These are phyloP conservation scores for Hofmannophila pseudospretella DNA, from an alignment of 2,888 invertebrate genomes.

Conservation along the genomic window DNA sequence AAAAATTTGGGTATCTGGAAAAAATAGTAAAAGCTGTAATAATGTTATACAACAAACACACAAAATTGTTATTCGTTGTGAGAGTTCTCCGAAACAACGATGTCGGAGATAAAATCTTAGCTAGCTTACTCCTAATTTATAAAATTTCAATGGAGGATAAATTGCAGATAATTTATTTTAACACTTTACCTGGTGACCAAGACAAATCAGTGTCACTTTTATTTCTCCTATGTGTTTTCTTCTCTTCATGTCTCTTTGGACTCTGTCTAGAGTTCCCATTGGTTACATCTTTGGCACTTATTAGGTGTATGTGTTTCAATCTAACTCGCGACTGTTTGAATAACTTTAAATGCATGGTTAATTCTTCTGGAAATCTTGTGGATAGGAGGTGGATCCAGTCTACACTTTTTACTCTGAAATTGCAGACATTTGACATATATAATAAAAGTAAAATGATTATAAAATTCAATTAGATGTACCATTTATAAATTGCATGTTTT, in stretches of 20 bases:
- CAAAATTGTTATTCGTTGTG: too few species aligned
- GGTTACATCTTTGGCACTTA: conserved; percentile 62
- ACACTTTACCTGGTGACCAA: conserved; percentile 81
- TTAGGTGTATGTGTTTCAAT: conserved; percentile 58
- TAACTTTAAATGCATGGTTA: conserved; percentile 91
- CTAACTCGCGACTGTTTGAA: conserved; percentile 87
- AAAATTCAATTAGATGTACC: too few species aligned
- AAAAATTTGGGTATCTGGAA: conserved; percentile 58
- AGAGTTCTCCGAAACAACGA: too few species aligned
- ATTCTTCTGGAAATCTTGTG: conserved; percentile 91
- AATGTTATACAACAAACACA: too few species aligned
- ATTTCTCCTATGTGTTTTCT: conserved; percentile 81
- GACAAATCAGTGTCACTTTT: conserved; percentile 85
- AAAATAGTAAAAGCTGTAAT: too few species aligned
- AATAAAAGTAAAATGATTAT: too few species aligned
- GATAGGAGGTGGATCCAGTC: conserved; percentile 95
- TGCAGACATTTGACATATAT: background rate
- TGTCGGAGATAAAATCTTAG: too few species aligned
- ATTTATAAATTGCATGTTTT: too few species aligned
- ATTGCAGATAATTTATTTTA: too few species aligned
- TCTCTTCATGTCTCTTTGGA: conserved; percentile 65
- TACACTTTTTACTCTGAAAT: conserved; percentile 83
- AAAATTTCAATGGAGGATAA: too few species aligned
- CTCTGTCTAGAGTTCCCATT: conserved; percentile 56
- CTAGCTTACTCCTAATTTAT: too few species aligned